Evolutionary conservation across 2,888 invertebrate species (phyloP).

Genomic region (Alentia gelatinosa): DNA sequence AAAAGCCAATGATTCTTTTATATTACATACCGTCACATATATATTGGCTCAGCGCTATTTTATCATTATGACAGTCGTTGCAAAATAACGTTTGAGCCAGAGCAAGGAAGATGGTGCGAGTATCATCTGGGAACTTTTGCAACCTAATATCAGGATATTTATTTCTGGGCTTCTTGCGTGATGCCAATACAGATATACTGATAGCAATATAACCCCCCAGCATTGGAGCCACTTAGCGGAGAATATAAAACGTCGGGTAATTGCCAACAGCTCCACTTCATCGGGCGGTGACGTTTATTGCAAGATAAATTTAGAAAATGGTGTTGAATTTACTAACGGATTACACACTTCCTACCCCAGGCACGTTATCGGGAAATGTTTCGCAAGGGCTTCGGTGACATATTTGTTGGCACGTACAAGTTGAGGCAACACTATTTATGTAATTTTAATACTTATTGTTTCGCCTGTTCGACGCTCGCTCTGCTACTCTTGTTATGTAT

Average conservation of each 20-base stretch:
- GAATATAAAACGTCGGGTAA: not conserved
- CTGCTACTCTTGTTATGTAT: not conserved
- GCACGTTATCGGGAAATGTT: not conserved
- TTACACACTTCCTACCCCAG: not conserved
- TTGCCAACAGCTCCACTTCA: not conserved
- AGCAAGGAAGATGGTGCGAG: no score
- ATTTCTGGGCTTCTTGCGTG: not conserved
- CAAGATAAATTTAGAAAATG: not conserved
- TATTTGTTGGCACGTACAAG: not conserved
- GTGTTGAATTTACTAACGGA: not conserved
- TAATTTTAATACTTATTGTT: not conserved
- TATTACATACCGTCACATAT: not conserved
- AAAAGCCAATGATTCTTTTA: not conserved
- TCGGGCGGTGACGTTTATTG: not conserved
- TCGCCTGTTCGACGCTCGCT: not conserved
- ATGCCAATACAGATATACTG: not conserved
- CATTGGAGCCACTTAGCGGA: not conserved
- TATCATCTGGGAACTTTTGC: not conserved
- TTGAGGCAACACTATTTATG: not conserved
- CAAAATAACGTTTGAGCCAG: no score
- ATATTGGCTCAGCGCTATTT: not conserved
- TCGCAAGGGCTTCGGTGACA: not conserved
- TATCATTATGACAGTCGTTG: no score
- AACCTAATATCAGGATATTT: not conserved
- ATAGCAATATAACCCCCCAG: not conserved